Base-by-base conservation (phyloP, 1,140 invertebrate genomes). In the Sminthurinus signatus region DNA sequence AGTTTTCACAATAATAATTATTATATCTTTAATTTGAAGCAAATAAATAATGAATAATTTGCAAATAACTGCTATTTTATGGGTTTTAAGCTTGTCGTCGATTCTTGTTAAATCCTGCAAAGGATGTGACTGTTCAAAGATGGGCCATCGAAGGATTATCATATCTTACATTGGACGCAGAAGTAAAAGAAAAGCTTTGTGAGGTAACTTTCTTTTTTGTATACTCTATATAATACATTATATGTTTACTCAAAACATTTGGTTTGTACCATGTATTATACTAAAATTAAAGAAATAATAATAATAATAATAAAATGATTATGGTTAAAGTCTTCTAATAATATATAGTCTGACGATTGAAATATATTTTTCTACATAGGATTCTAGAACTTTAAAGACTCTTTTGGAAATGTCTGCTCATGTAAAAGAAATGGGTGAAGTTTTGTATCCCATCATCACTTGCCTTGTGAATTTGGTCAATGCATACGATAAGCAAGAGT, bases 131-230 rank as follows among this genome's bases (percentile, higher is more conserved):
- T 73, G 86, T 96, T 76, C 81, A 91, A 54, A 88, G 91, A 73
- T 98, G 95, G 94, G 94, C 96, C 0, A 90, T 93, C 27, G 97
- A 99, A 80, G 96, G 96, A 15, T 80, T 99, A 0, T 96, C 96
- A 0, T 99, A 98, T 76, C 80, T 99, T 2, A 96, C 95, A 3
- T 81, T 99, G 39, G 96, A 99, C 81, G 97, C 93, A 14, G 96
- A 99, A 78, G 92, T 99, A 0, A 99, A 99, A 75, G 96, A 99
- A 76, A 94, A 93, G 75, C 76, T 99, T 14, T 86, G 96, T 23
- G 87, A 92, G 74, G 94, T 82, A 81, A 67, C 74, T 83, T 46
- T 88, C 93, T 1, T 79, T 98, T 65, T 83, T n/a, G n/a, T n/a
- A n/a, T n/a, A n/a, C n/a, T n/a, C n/a, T n/a, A n/a, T n/a, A n/a